Conservation (phyloP, 2,797 vertebrate species). For the Takifugu ocellatus region DNA sequence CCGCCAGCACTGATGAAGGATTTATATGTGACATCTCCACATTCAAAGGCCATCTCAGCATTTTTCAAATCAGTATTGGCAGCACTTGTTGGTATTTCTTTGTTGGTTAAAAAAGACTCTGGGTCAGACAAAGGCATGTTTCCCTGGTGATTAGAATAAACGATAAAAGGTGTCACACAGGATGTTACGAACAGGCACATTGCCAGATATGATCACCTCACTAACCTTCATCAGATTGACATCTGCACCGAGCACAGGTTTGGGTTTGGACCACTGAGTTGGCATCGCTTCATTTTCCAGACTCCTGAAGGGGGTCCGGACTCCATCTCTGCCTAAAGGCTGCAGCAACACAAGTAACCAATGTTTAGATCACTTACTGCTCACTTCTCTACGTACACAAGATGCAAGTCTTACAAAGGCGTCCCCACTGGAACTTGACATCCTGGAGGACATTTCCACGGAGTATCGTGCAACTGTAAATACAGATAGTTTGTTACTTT, state of each 20-base stretch:
- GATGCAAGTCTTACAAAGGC: conserved; percentile 48
- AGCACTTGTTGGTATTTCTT: conserved; percentile 7
- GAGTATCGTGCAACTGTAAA: conserved; percentile 10
- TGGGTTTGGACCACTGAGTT: conserved; percentile 39
- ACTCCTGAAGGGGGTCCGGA: conserved; percentile 68
- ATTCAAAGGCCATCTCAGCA: conserved; percentile 6
- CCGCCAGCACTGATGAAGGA: conserved; percentile 62
- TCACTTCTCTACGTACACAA: not conserved
- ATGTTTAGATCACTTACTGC: not conserved
- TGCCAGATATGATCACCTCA: not conserved
- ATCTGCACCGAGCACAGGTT: conserved; percentile 18
- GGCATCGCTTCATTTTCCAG: conserved; percentile 62
- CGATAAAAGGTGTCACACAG: not conserved
- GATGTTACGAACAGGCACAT: not conserved
- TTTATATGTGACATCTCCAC: conserved; percentile 63
- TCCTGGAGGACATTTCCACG: conserved; percentile 41
- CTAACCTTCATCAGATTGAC: conserved; percentile 39
- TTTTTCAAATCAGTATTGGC: not conserved
- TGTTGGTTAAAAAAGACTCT: conserved; percentile 14
- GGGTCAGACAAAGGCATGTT: conserved; percentile 18
- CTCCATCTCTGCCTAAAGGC: conserved; percentile 38
- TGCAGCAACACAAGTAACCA: conserved; percentile 22
- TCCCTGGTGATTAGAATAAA: conserved; percentile 40
- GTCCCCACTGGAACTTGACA: conserved; percentile 30
- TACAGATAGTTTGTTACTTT: not conserved